Percentiles rank a stretch among this genome's conserved stretches.
Conservation (phyloP, 1,140 invertebrate genomes). For the Caenorhabditis elegans region WBcel235 BX284605.5:18635001-18635500, state of each 20-base stretch:
- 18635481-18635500: not conserved
- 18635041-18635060: no score
- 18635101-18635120: no score
- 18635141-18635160: no score
- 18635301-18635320: not conserved
- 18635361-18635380: no score
- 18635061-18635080: no score
- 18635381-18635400: not conserved
- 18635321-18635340: not conserved
- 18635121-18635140: no score
- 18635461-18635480: not conserved
- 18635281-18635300: not conserved
- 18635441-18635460: not conserved
- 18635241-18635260: not conserved
- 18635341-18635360: not conserved
- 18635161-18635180: no score
- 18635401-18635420: not conserved
- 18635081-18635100: no score
- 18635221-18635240: constrained; percentile 3
- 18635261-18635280: not conserved
- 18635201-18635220: not conserved
- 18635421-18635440: not conserved
- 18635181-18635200: no score
- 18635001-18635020: no score
- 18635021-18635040: no score